Conservation (phyloP, 2,797 vertebrate species). For the Sebastes steindachneri region DNA sequence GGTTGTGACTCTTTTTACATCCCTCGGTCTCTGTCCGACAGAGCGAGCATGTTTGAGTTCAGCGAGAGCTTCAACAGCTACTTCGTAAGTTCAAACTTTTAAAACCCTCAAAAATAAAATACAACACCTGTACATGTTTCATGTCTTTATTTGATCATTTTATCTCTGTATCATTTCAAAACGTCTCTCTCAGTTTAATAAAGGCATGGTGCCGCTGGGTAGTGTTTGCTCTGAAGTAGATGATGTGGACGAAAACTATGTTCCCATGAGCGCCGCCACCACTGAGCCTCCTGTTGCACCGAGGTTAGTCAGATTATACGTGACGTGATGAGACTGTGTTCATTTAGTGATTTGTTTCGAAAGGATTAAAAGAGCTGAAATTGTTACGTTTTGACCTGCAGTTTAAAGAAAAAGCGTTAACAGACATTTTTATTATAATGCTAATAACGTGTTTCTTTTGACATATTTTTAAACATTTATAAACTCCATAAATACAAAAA, state of each 20-base stretch:
- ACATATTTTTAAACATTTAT: background rate
- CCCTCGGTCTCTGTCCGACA: slow-evolving; percentile 86
- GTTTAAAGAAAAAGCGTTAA: background rate
- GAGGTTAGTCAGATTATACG: slow-evolving; percentile 26
- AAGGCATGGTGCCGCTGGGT: slow-evolving; percentile 86
- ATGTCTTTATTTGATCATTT: background rate
- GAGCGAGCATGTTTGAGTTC: slow-evolving; percentile 87
- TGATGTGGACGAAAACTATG: slow-evolving; percentile 90
- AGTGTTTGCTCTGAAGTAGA: slow-evolving; percentile 83
- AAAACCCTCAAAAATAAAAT: background rate
- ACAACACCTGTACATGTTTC: background rate
- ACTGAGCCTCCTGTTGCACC: slow-evolving; percentile 77
- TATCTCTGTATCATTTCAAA: background rate
- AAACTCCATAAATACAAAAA: too few relatives aligned
- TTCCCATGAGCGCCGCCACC: slow-evolving; percentile 91
- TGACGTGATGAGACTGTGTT: background rate
- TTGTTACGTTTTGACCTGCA: background rate
- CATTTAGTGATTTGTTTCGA: background rate
- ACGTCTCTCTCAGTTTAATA: slow-evolving; percentile 82
- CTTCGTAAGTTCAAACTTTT: slow-evolving; percentile 83
- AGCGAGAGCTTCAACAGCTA: slow-evolving; percentile 91
- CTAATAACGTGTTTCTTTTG: background rate
- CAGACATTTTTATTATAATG: background rate
- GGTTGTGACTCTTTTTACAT: slow-evolving; percentile 83
- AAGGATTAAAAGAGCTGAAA: background rate